These are phyloP conservation scores for Mamestra configurata DNA, from an alignment of 1,140 invertebrate species.

Conservation along the genomic window DNA sequence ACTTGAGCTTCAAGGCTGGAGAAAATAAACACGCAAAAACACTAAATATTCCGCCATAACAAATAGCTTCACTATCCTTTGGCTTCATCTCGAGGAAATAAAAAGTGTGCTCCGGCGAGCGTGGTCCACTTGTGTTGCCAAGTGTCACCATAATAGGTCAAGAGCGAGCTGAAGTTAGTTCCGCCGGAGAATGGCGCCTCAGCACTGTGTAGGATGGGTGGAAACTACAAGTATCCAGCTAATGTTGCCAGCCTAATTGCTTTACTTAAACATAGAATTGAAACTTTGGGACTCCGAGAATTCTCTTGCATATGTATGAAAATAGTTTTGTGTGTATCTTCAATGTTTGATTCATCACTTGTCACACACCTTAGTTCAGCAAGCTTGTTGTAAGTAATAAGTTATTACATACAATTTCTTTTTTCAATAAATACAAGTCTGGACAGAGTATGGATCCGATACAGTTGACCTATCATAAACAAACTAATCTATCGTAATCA, in stretches of 20 bases:
- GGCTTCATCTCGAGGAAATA: slow-evolving; percentile 9
- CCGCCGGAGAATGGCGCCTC: slow-evolving; percentile 20
- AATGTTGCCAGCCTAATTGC: slow-evolving; percentile 1
- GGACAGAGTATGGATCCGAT: background rate
- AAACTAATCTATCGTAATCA: slow-evolving; percentile 13
- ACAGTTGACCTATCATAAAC: background rate
- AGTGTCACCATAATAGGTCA: slow-evolving; percentile 41
- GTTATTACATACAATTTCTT: too few species aligned
- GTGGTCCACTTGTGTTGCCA: slow-evolving; percentile 30
- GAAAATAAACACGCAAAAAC: background rate
- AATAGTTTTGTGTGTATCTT: background rate
- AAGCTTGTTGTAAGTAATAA: too few species aligned
- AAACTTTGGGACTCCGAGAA: background rate
- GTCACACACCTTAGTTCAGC: too few species aligned
- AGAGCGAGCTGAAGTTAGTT: slow-evolving; percentile 24
- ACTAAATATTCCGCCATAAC: slow-evolving; percentile 14
- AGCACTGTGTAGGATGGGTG: background rate
- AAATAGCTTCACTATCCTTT: slow-evolving; percentile 21
- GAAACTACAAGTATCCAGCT: background rate
- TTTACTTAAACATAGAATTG: background rate
- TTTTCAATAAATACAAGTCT: too few species aligned
- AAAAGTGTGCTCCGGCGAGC: slow-evolving; percentile 21
- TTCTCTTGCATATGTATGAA: background rate
- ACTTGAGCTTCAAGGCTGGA: background rate
- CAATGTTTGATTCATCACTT: background rate